These are phyloP conservation scores for Clamator glandarius DNA, from an alignment of 2,797 vertebrate genomes.

Conservation along the genomic window DNA sequence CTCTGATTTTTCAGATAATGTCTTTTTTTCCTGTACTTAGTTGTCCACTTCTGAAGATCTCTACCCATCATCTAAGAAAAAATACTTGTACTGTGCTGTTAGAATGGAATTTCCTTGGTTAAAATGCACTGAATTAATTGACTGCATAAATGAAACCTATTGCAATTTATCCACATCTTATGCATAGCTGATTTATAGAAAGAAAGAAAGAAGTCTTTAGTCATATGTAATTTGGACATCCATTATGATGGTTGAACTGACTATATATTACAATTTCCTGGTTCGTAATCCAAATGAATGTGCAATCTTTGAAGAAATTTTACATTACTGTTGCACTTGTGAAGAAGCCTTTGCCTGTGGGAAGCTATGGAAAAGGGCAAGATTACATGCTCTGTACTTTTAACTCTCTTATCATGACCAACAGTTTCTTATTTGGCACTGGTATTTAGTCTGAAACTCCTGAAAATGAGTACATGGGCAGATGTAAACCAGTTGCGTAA, in stretches of 20 bases:
- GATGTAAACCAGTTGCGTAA: background rate
- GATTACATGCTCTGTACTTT: too few species aligned
- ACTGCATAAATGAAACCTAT: background rate
- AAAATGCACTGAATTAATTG: background rate
- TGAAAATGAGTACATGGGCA: background rate
- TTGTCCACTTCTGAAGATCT: background rate
- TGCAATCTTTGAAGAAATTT: background rate
- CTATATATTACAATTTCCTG: background rate
- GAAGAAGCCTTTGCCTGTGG: background rate
- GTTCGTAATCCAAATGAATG: background rate
- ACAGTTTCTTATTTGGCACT: background rate
- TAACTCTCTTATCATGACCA: too few species aligned
- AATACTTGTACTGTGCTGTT: background rate
- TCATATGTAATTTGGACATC: background rate
- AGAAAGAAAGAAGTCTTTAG: background rate
- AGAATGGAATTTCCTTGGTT: background rate
- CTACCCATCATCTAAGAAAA: background rate
- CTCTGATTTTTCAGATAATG: background rate
- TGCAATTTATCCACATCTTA: background rate
- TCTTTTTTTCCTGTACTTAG: background rate
- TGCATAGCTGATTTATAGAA: background rate
- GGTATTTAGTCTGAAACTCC: background rate
- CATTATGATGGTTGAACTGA: background rate
- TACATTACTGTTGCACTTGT: background rate
- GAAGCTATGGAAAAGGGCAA: background rate